Base-by-base conservation (phyloP, 2,113 vertebrate genomes). In the Elephantulus edwardii region DNA sequence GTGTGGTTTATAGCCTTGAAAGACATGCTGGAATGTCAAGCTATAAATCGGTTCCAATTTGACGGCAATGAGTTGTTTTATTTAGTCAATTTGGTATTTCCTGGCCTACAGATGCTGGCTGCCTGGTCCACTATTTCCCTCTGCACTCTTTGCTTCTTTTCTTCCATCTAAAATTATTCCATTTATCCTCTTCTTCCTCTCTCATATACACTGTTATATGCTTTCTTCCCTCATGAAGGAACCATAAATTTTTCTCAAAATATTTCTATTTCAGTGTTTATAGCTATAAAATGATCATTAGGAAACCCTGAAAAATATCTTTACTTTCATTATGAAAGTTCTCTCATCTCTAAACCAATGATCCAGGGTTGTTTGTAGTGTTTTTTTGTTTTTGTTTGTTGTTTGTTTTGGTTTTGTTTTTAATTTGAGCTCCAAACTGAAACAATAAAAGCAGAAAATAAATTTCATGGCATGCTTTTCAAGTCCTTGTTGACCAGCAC, bases 241-340 rank as follows among this genome's bases (percentile, higher is more conserved):
- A 14, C 48, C 30, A 58, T 5, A 38, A 5, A 62, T 8, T 28
- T 85, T 22, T 17, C 35, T 14, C 22, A 52, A 52, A 84, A 44
- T 54, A 5, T 56, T 56, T 6, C n/a, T 6, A 33, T 77, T 91
- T 81, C 28, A 42, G 10, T n/a, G n/a, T 44, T 54, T 28, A 81
- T 70, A 13, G n/a, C 19, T 5, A 9, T 24, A 22, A 86, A n/a
- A 68, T 64, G 13, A 30, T 88, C 54, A 81, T 77, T 88, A 76
- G 76, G 62, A 30, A 2, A 8, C 48, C 38, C 0, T 33, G 76
- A 30, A 13, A 79, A 72, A 64, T 88, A 24, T 22, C 66, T 83
- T 11, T 62, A 33, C 64, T 89, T 90, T 77, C 80, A 56, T 30
- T 85, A 20, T 20, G 54, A 88, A 82, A 78, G 90, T 52, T 9